Base-by-base conservation (phyloP, 2,888 invertebrate species). In the Eupithecia abbreviata region DNA sequence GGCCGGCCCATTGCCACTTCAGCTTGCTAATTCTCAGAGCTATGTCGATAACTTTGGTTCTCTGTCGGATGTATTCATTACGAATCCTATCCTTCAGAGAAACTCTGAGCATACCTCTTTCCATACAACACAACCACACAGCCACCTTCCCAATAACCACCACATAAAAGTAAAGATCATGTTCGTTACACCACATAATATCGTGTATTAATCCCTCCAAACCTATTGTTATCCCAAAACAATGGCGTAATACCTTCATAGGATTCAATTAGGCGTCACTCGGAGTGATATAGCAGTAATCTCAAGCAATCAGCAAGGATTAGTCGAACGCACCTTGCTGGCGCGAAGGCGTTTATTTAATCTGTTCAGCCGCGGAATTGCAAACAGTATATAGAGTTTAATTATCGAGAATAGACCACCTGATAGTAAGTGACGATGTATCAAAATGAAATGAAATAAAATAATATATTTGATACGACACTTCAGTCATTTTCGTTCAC, bases 251-350 rank as follows among this genome's bases (percentile, higher is more conserved):
- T 67, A 67, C 66, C 18, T 67, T 70, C 69, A 69, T 62, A 73
- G 58, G 72, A 72, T 78, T 76, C 78, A 72, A 78, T 78, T 76
- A 78, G 76, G 69, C 12, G 71, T 70, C 72, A 65, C 73, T 78
- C 51, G 58, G 70, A 65, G 55, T 62, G 81, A 79, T 80, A 80
- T 71, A 77, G 85, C 85, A 84, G 80, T 87, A 87, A 87, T 86
- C 86, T 84, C 66, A 74, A 80, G 81, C 82, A 87, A 85, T 86
- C 81, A 81, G 79, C 82, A 66, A 82, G 85, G 86, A 86, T 87
- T 87, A 87, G 84, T 80, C 80, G 82, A 82, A 81, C 83, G 84
- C 84, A 84, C 85, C 84, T 83, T 82, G 82, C 84, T 73, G 84
- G 81, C 67, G 74, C 73, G 74, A 71, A 74, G 72, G 76, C 72